Evolutionary conservation across 2,797 vertebrate species (phyloP), one percentile per base, ranked within the genome.

Genomic region (Pseudocheirus occidentalis): DNA sequence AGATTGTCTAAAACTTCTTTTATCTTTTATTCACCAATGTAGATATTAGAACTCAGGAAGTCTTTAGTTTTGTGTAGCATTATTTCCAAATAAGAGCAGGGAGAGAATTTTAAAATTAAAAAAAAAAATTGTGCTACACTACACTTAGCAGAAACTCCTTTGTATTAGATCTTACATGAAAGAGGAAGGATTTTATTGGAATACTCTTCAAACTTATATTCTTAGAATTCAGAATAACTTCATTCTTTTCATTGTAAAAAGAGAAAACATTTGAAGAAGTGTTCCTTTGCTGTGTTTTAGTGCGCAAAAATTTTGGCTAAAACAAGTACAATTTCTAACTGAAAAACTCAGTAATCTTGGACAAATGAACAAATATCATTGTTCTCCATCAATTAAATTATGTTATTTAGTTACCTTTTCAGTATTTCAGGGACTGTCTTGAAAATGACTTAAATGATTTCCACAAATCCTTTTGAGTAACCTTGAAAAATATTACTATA

Each of bases 341-440:
- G 59, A 29, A 91, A 2, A 59, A 52, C 40, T 92, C 92, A 94
- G 95, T 93, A 91, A 94, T 57, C 31, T 95, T 95, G 1, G 34
- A 91, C 96, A 96, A 94, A 62, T 94, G 46, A 95, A 55, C 55
- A 50, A 92, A 81, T 7, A 4, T 55, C 52, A 90, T 95, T 90
- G 81, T 97, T 91, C 50, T 6, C 95, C 95, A 93, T 50, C 95
- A 27, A 87, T 93, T 96, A 93, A 93, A 90, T 93, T 81, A 73
- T 34, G 10, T 55, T 94, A 54, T 93, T 94, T 92, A 93, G 3
- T 93, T 46, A 81, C 40, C 14, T 94, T 92, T 92, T 58, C 90
- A 2, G 95, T 94, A 53, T 91, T 95, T 13, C 55, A 91, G n/a
- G 12, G 50, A 94, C 89, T 95, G 14, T 96, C 93, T 11, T 58